Percentiles rank a stretch among this genome's conserved stretches.
Conservation (phyloP, 2,113 vertebrate genomes). For the Gracilinanus agilis region DNA sequence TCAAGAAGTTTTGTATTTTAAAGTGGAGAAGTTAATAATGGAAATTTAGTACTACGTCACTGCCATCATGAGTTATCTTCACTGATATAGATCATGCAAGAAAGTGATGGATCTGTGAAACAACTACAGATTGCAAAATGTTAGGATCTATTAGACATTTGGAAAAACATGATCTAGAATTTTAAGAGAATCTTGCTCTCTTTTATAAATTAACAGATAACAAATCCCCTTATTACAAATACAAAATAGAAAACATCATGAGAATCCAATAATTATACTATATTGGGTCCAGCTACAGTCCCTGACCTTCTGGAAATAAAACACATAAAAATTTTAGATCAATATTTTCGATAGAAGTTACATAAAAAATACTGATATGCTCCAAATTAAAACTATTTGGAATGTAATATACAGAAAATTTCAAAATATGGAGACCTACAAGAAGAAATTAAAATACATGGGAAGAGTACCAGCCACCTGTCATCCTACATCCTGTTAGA, state of each 20-base stretch:
- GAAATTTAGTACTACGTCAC: not conserved
- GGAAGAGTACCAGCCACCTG: too few relatives aligned
- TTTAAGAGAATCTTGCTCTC: too few relatives aligned
- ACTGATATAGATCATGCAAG: too few relatives aligned
- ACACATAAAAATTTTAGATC: not conserved
- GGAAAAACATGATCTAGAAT: too few relatives aligned
- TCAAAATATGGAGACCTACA: not conserved
- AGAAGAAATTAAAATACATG: not conserved
- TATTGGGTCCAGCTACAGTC: not conserved
- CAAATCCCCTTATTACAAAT: not conserved
- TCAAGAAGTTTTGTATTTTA: not conserved
- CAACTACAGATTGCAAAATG: too few relatives aligned
- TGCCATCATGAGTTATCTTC: not conserved
- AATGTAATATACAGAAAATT: not conserved
- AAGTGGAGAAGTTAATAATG: not conserved
- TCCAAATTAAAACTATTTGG: not conserved
- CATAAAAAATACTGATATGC: not conserved
- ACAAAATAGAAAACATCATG: not conserved
- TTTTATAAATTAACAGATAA: too few relatives aligned
- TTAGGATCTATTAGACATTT: too few relatives aligned
- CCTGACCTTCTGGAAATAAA: not conserved
- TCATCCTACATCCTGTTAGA: too few relatives aligned
- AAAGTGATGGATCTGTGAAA: too few relatives aligned
- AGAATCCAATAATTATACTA: not conserved
- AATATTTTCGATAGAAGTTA: not conserved